Conservation (phyloP, 2,797 vertebrate species). For the Hyperoplus immaculatus region DNA sequence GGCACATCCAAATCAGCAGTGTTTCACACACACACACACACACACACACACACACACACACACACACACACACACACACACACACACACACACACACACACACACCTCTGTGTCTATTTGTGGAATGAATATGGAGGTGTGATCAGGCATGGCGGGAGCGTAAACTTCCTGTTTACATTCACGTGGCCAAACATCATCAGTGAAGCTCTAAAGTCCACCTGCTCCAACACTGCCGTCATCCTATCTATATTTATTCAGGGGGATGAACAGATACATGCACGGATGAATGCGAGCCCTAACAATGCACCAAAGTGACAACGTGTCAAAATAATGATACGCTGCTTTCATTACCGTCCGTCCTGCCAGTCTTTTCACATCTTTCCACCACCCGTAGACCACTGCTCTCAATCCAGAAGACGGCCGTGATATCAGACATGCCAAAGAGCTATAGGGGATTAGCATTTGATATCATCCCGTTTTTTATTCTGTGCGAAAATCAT, state of each 20-base stretch:
- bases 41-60: constrained; percentile 13
- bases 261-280: background rate
- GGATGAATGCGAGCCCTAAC: constrained; percentile 35
- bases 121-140: constrained; percentile 39
- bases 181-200: constrained; percentile 41
- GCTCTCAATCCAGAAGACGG: constrained; percentile 28
- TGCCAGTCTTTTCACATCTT: constrained; percentile 16
- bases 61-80: background rate
- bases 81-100: background rate
- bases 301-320: constrained; percentile 33
- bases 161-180: constrained; percentile 60
- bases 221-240: constrained; percentile 49
- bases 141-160: constrained; percentile 25
- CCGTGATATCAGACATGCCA: constrained; percentile 27
- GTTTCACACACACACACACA: constrained; percentile 2
- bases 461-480: constrained; percentile 54
- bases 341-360: constrained; percentile 38
- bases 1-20: constrained; percentile 45
- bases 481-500: constrained; percentile 34
- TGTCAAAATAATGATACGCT: constrained; percentile 42
- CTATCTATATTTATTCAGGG: constrained; percentile 19
- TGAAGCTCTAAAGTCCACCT: constrained; percentile 51
- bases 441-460: constrained; percentile 37
- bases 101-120: constrained; percentile 25
- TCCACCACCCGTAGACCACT: constrained; percentile 33